Evolutionary conservation across 2,113 vertebrate genomes (phyloP), one percentile per base, ranked within the genome.

Genomic region (Gymnorhina tibicen): DNA sequence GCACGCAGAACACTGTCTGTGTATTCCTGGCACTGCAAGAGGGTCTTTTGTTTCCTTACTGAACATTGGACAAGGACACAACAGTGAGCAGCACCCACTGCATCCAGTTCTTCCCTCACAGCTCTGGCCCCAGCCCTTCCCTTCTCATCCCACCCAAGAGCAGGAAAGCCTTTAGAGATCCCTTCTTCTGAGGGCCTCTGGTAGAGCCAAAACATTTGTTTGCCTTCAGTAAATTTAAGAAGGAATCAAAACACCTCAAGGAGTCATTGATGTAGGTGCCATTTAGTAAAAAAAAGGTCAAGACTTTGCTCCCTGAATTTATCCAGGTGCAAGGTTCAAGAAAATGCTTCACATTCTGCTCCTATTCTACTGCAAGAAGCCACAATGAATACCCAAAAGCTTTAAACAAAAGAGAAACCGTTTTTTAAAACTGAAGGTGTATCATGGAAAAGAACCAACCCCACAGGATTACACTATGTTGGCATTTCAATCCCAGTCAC

Each of bases 21-120:
- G 7, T 15, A 11, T 1, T 5, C 12, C 2, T 3, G 1, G n/a
- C 33, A 1, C 19, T 35, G 18, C 7, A 0, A 39, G 10, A n/a
- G 13, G 18, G 13, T 5, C 2, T 15, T 68, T 11, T 33, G 12
- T 15, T 66, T n/a, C 30, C 24, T 19, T 22, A 3, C 1, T 26
- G 20, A 15, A 16, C 6, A 7, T 0, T 2, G 27, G 39, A 23
- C 11, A 13, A 33, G 30, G 35, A 20, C 53, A 5, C 6, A 7
- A 12, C 19, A 27, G n/a, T 21, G 35, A 55, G 30, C 27, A 49
- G 56, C 62, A 7, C 9, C 15, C 24, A 2, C 27, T 44, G 13
- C 16, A 1, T 22, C 9, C 7, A 3, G 24, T 9, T 16, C 14
- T 47, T 32, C 50, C 33, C 67, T 24, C 5, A 21, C n/a, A 53